Conservation (phyloP, 1,140 invertebrate species). For the Schlechtendalia chinensis region DNA sequence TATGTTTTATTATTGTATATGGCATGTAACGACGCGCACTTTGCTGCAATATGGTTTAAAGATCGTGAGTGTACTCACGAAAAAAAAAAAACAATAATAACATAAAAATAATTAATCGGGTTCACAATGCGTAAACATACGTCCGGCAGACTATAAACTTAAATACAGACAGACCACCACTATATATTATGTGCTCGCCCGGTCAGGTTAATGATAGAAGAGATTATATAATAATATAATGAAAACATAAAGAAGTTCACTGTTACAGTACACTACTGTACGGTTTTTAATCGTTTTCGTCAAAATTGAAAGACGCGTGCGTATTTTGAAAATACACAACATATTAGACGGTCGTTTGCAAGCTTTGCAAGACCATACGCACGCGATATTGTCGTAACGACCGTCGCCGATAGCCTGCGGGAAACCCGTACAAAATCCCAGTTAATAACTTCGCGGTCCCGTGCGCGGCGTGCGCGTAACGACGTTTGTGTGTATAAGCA, state of each 20-base stretch:
- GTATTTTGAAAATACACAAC: no score
- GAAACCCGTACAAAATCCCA: neutral
- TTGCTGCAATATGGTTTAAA: neutral
- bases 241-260: no score
- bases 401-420: neutral
- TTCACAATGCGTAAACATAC: neutral
- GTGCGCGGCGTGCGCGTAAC: no score
- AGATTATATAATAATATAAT: neutral
- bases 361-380: no score
- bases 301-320: no score
- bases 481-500: no score
- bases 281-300: no score
- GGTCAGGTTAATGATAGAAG: no score
- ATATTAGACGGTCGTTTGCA: no score
- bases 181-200: neutral
- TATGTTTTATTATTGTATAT: neutral
- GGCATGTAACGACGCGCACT: neutral
- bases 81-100: neutral
- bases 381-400: no score
- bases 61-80: neutral
- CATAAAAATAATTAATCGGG: neutral
- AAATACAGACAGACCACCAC: neutral
- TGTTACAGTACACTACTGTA: no score
- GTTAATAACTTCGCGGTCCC: conserved; percentile 6
- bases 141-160: neutral